Conservation (phyloP, 2,888 invertebrate species). For the Anthrax anthrax region DNA sequence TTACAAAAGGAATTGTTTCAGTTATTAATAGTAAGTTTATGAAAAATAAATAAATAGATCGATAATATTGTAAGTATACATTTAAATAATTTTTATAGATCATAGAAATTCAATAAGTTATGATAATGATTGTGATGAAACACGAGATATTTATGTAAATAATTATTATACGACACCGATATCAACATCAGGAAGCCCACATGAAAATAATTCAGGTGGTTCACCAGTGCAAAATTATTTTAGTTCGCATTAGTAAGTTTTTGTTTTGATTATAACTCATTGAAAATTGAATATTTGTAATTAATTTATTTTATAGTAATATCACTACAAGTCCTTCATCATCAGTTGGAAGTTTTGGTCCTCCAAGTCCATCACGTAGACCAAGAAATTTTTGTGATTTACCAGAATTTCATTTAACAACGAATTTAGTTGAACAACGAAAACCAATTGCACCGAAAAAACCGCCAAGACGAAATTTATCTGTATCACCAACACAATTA, state of each 20-base stretch:
- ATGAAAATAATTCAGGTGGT: slow-evolving; percentile 12
- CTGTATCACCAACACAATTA: slow-evolving; percentile 70
- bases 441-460: slow-evolving; percentile 79
- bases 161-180: slow-evolving; percentile 8
- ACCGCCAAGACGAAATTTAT: slow-evolving; percentile 72
- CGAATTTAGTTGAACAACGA: slow-evolving; percentile 8
- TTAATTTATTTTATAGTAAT: slow-evolving; percentile 16
- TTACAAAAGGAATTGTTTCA: slow-evolving; percentile 71
- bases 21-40: slow-evolving; percentile 61
- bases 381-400: slow-evolving; percentile 21
- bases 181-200: slow-evolving; percentile 13
- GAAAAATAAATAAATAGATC: neutral
- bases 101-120: slow-evolving; percentile 26
- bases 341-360: slow-evolving; percentile 30
- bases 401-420: slow-evolving; percentile 12
- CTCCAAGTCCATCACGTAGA: slow-evolving; percentile 25
- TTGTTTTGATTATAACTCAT: neutral
- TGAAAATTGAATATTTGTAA: too few species aligned
- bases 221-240: slow-evolving; percentile 12
- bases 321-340: slow-evolving; percentile 29
- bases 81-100: slow-evolving; percentile 16
- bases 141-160: slow-evolving; percentile 26
- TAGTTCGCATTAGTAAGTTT: slow-evolving; percentile 13
- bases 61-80: neutral
- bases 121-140: slow-evolving; percentile 44